Conservation (phyloP, 2,113 vertebrate genomes). For the Struthio camelus region DNA sequence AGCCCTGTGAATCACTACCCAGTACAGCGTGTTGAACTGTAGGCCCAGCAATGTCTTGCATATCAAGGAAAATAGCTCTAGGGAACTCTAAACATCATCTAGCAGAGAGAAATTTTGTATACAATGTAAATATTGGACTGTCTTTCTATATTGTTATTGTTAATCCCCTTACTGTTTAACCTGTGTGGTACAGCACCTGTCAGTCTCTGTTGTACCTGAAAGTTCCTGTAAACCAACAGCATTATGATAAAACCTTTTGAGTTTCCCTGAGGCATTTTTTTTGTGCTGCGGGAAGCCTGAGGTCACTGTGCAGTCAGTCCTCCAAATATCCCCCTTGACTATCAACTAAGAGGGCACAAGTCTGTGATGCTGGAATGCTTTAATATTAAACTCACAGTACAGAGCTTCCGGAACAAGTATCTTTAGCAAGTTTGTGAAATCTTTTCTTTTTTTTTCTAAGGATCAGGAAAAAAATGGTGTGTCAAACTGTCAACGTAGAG, state of each 20-base stretch:
- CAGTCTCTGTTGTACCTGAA: constrained; percentile 63
- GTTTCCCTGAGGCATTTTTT: constrained; percentile 56
- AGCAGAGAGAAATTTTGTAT: constrained; percentile 13
- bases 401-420: constrained; percentile 77
- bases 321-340: constrained; percentile 61
- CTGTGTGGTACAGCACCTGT: constrained; percentile 47
- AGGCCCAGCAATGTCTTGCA: neutral
- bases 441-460: constrained; percentile 68
- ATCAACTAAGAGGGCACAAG: constrained; percentile 43
- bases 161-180: constrained; percentile 44
- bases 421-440: constrained; percentile 81
- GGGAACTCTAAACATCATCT: constrained; percentile 23
- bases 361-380: constrained; percentile 13
- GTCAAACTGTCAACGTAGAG: constrained; percentile 80
- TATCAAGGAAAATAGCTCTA: constrained; percentile 32
- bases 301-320: constrained; percentile 72
- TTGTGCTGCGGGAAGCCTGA: constrained; percentile 47
- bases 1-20: neutral
- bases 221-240: constrained; percentile 61
- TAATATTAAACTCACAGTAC: constrained; percentile 52
- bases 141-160: constrained; percentile 24
- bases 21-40: neutral
- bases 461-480: constrained; percentile 77
- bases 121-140: constrained; percentile 30
- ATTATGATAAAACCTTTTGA: constrained; percentile 67